phyloP scores from a whole-genome alignment of 2,888 invertebrate species.

The Tinea semifulvella region DNA sequence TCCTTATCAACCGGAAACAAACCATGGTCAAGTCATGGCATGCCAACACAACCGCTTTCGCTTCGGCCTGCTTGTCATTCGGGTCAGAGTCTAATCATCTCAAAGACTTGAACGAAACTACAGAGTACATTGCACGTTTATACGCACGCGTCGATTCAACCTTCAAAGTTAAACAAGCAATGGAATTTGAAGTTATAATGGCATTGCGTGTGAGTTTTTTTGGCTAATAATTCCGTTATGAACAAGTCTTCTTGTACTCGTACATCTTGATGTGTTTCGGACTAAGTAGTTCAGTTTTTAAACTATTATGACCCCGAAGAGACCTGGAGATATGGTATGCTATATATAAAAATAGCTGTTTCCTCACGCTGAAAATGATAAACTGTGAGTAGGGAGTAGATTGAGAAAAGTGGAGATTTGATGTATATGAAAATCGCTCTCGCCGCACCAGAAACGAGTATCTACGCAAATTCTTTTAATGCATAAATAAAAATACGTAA shows the following conservation, averaged over 20 bases:
- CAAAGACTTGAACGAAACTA: not conserved
- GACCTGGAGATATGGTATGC: too few relatives aligned
- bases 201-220: not conserved
- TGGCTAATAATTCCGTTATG: slow-evolving; percentile 4
- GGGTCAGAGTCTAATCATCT: slow-evolving; percentile 19
- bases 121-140: not conserved
- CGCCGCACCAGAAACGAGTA: too few relatives aligned
- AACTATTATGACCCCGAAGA: too few relatives aligned
- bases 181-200: not conserved
- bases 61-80: slow-evolving; percentile 22
- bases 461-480: too few relatives aligned
- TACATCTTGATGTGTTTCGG: too few relatives aligned
- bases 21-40: slow-evolving; percentile 3
- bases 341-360: too few relatives aligned
- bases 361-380: too few relatives aligned
- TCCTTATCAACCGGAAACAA: not conserved
- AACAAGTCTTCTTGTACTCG: not conserved
- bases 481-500: too few relatives aligned
- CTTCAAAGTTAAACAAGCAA: not conserved
- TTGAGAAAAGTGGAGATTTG: too few relatives aligned
- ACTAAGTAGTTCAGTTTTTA: too few relatives aligned
- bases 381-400: too few relatives aligned
- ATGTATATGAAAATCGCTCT: too few relatives aligned
- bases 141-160: not conserved
- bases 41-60: slow-evolving; percentile 21